Conservation (phyloP, 2,113 vertebrate species). For the Sarotherodon lohbergeri region DNA sequence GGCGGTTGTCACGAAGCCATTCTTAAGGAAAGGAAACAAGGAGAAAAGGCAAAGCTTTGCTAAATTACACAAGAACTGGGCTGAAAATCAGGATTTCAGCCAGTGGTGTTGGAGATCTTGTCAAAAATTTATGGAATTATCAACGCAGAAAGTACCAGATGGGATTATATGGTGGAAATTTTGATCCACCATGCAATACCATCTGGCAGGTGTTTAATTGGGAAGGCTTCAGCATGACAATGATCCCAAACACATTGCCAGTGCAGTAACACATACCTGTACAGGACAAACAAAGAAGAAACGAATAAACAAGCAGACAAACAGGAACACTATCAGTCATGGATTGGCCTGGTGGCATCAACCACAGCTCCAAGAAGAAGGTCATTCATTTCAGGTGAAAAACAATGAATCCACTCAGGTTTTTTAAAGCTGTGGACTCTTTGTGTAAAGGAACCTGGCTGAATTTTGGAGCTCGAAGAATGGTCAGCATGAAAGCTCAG, state of each 20-base stretch:
- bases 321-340: not conserved
- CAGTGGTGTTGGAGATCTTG: not conserved
- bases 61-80: not conserved
- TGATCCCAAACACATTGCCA: not conserved
- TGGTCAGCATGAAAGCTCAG: not conserved
- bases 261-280: not conserved
- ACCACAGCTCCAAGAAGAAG: not conserved
- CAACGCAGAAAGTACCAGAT: not conserved
- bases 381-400: not conserved
- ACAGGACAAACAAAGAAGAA: not conserved
- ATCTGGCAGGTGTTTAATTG: not conserved
- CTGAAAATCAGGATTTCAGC: not conserved
- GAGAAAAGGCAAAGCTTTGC: not conserved
- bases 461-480: not conserved
- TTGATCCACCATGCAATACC: not conserved
- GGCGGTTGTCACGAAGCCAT: not conserved
- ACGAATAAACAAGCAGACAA: not conserved
- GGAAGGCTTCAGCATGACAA: not conserved
- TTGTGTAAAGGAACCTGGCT: not conserved
- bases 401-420: not conserved
- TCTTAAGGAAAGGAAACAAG: not conserved
- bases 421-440: not conserved
- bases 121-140: not conserved
- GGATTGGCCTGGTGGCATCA: not conserved
- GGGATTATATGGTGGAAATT: not conserved